Conservation (phyloP, 1,140 invertebrate genomes). For the Papilio polyxenes region DNA sequence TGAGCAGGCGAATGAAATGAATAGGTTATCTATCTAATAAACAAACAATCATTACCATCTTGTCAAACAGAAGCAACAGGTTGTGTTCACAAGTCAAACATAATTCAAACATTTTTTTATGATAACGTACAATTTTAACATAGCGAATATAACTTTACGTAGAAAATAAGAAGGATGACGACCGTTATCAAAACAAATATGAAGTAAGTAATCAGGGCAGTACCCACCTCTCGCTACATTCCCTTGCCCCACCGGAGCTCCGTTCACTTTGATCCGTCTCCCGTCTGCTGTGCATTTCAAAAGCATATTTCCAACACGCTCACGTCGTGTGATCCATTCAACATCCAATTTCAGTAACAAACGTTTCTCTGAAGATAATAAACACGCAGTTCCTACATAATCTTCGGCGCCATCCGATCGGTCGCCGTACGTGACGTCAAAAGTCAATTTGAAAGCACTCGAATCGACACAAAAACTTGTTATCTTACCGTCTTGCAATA, state of each 20-base stretch:
- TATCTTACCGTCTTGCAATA: slow-evolving; percentile 59
- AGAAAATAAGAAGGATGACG: neutral
- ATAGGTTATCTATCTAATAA: neutral
- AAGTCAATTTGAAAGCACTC: slow-evolving; percentile 74
- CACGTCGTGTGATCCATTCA: slow-evolving; percentile 68
- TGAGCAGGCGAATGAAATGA: neutral
- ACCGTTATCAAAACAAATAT: slow-evolving; percentile 22
- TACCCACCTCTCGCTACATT: slow-evolving; percentile 75
- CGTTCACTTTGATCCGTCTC: slow-evolving; percentile 77
- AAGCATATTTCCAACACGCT: slow-evolving; percentile 70
- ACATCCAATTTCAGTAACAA: slow-evolving; percentile 54
- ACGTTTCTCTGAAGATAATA: slow-evolving; percentile 59
- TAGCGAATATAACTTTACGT: neutral
- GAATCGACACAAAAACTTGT: slow-evolving; percentile 70
- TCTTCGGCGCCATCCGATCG: slow-evolving; percentile 71
- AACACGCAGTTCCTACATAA: slow-evolving; percentile 66
- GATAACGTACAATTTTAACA: neutral
- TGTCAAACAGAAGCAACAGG: slow-evolving; percentile 12
- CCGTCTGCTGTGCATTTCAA: slow-evolving; percentile 78
- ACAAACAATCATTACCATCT: slow-evolving; percentile 23
- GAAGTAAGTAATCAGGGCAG: neutral
- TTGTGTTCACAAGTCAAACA: neutral
- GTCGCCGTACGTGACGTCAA: slow-evolving; percentile 72
- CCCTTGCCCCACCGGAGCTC: slow-evolving; percentile 64
- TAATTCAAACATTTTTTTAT: neutral